These are phyloP conservation scores for Plagiodera versicolora DNA, from an alignment of 2,888 invertebrate genomes.

Conservation along the genomic window DNA sequence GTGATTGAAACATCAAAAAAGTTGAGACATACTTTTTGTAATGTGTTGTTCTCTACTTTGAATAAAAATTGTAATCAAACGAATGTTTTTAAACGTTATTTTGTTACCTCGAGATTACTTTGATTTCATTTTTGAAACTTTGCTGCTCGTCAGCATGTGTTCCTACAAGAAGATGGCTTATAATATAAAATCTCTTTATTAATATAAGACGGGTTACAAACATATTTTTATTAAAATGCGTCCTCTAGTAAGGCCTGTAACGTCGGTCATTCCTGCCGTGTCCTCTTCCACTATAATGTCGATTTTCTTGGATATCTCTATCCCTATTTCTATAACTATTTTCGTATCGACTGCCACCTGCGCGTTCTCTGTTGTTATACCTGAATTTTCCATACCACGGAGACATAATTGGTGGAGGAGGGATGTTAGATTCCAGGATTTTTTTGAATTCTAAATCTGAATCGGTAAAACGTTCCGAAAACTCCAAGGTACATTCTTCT, in stretches of 20 bases:
- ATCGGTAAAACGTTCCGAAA: conserved; percentile 53
- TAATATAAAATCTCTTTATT: too few relatives aligned
- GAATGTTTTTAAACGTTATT: conserved; percentile 14
- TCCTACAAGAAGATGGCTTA: too few relatives aligned
- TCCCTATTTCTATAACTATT: conserved; percentile 19
- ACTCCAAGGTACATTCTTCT: conserved; percentile 52
- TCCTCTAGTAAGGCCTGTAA: conserved; percentile 6
- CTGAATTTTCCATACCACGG: conserved; percentile 49
- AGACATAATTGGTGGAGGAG: conserved; percentile 53
- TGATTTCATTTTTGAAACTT: neutral
- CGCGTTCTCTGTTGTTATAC: conserved; percentile 27
- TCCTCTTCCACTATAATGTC: conserved; percentile 4
- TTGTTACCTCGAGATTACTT: neutral
- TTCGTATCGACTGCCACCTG: conserved; percentile 21
- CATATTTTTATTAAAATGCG: neutral
- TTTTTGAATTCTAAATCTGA: conserved; percentile 52
- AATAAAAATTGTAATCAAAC: too few relatives aligned
- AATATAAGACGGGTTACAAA: too few relatives aligned
- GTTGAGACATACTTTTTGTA: too few relatives aligned
- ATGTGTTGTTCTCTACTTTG: too few relatives aligned
- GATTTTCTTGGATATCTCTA: conserved; percentile 7
- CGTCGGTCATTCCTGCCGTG: neutral
- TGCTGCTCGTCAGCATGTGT: too few relatives aligned
- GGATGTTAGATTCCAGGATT: conserved; percentile 47
- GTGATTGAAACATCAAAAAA: too few relatives aligned